Percentiles rank a stretch among this genome's conserved stretches.
phyloP scores from a whole-genome alignment of 2,797 vertebrate species.

The Onychomys arenicola region DNA sequence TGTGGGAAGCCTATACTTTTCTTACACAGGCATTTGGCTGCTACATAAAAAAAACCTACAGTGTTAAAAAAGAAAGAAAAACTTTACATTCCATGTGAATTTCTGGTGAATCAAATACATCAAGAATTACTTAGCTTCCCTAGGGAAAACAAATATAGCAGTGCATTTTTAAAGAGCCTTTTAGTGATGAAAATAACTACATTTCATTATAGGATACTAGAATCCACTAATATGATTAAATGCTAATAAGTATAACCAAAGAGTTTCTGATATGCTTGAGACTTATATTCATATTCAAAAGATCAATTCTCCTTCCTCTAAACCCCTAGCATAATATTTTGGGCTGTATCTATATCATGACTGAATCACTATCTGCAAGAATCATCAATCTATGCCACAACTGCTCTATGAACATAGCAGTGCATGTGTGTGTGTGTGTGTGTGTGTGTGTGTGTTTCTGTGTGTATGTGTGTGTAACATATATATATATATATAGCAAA shows the following conservation, averaged over 20 bases:
- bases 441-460: background rate
- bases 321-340: constrained; percentile 13
- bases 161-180: constrained; percentile 33
- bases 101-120: constrained; percentile 57
- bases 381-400: constrained; percentile 32
- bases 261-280: constrained; percentile 13
- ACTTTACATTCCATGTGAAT: constrained; percentile 42
- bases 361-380: constrained; percentile 7
- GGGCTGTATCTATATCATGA: background rate
- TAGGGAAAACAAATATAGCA: constrained; percentile 35
- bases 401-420: background rate
- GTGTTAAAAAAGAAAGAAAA: background rate
- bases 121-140: constrained; percentile 59
- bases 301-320: constrained; percentile 5
- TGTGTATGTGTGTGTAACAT: background rate
- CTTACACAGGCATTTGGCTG: constrained; percentile 1
- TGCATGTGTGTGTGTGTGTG: background rate
- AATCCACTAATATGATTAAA: constrained; percentile 57
- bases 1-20: background rate
- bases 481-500: background rate
- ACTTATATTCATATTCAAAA: constrained; percentile 47
- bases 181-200: constrained; percentile 62
- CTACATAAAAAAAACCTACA: background rate
- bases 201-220: constrained; percentile 56
- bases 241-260: constrained; percentile 58